These are phyloP conservation scores for Acanthisitta chloris DNA, from an alignment of 2,113 vertebrate species.

Conservation along the genomic window DNA sequence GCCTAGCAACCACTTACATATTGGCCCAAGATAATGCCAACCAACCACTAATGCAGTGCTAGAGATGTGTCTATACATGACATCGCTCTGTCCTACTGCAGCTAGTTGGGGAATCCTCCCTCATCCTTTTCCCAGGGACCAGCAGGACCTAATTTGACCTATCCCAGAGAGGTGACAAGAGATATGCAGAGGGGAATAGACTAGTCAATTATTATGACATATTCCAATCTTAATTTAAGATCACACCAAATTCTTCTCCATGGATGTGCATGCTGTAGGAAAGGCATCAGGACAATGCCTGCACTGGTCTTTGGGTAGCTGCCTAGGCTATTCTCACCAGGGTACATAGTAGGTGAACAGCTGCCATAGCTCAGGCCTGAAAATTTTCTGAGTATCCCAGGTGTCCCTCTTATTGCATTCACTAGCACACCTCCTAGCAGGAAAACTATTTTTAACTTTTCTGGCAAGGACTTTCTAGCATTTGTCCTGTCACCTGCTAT, in stretches of 20 bases:
- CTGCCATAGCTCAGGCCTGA: not conserved
- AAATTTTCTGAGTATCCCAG: not conserved
- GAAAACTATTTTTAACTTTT: not conserved
- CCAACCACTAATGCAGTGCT: too few species aligned
- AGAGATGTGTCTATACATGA: accelerated
- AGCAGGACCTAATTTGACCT: not conserved
- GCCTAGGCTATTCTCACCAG: not conserved
- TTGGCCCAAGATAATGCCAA: not conserved
- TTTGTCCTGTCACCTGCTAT: not conserved
- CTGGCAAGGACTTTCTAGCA: not conserved
- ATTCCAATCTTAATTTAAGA: not conserved
- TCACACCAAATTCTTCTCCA: not conserved
- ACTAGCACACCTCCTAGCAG: not conserved
- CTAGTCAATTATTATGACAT: not conserved
- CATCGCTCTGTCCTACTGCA: not conserved
- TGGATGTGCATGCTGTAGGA: not conserved
- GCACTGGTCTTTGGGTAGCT: not conserved
- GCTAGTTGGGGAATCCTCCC: not conserved
- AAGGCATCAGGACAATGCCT: not conserved
- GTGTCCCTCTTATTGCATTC: not conserved
- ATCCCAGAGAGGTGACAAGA: not conserved
- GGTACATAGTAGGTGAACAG: accelerated
- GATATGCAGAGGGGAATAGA: not conserved
- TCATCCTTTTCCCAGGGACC: not conserved
- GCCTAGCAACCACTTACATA: not conserved